phyloP scores from a whole-genome alignment of 2,888 invertebrate genomes.

The Drosophila seclusa region DNA sequence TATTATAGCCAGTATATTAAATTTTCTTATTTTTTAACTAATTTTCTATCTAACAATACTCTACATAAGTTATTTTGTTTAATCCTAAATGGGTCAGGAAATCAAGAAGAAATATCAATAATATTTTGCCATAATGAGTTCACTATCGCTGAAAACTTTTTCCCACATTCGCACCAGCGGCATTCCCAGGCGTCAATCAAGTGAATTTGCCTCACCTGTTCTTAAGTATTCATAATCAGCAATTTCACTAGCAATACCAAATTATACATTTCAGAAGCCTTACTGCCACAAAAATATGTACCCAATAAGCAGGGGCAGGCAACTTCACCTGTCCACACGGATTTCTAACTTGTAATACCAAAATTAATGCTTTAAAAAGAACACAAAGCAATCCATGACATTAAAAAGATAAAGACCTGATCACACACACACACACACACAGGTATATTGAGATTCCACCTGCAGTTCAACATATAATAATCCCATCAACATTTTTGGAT shows the following conservation, averaged over 20 bases:
- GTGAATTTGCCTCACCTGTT: slow-evolving; percentile 36
- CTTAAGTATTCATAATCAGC: slow-evolving; percentile 44
- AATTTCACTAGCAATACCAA: slow-evolving; percentile 36
- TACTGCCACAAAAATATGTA: slow-evolving; percentile 17
- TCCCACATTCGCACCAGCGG: slow-evolving; percentile 8
- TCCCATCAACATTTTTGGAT: slow-evolving; percentile 82
- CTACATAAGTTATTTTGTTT: neutral
- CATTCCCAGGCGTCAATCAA: slow-evolving; percentile 23
- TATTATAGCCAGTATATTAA: neutral
- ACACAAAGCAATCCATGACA: slow-evolving; percentile 63
- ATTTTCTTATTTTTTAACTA: too few relatives aligned
- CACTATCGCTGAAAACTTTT: neutral
- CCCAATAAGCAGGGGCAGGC: slow-evolving; percentile 17
- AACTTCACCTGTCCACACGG: slow-evolving; percentile 80
- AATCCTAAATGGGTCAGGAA: neutral
- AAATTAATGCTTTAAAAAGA: slow-evolving; percentile 71
- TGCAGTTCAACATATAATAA: slow-evolving; percentile 72
- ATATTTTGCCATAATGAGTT: neutral
- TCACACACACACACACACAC: slow-evolving; percentile 12
- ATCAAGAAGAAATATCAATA: neutral
- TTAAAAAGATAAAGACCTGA: slow-evolving; percentile 75
- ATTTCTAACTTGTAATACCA: slow-evolving; percentile 78
- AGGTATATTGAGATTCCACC: slow-evolving; percentile 56
- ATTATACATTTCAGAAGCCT: slow-evolving; percentile 42
- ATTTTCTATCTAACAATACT: too few relatives aligned